phyloP scores from a whole-genome alignment of 2,113 vertebrate genomes.

The Saguinus midas region DNA sequence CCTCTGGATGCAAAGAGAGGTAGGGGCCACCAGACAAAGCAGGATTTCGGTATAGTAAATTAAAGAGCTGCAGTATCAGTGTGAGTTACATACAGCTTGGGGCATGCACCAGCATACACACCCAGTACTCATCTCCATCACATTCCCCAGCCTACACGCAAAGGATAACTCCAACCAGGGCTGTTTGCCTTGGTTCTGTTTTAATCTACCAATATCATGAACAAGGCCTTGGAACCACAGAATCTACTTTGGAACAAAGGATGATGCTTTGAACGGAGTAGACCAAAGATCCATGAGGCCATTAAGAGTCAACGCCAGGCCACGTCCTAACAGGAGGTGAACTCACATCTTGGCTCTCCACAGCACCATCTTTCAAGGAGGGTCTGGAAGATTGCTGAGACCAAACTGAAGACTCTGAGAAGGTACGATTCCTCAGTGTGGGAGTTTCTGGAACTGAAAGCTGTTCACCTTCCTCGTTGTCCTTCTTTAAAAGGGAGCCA shows the following conservation, averaged over 20 bases:
- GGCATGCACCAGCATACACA: fast-evolving
- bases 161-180: background rate
- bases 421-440: constrained; percentile 84
- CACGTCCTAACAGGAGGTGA: fast-evolving
- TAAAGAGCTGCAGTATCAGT: background rate
- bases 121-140: fast-evolving
- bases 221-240: background rate
- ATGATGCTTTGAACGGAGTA: background rate
- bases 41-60: background rate
- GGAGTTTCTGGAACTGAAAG: constrained; percentile 69
- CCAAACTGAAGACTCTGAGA: constrained; percentile 89
- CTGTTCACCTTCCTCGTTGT: constrained; percentile 86
- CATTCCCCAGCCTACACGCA: background rate
- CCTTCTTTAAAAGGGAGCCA: constrained; percentile 91
- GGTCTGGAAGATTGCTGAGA: constrained; percentile 89
- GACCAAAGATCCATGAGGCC: background rate
- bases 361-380: constrained; percentile 87
- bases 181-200: background rate
- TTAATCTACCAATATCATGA: background rate
- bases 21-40: background rate
- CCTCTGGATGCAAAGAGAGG: background rate
- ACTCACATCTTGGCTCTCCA: constrained; percentile 87
- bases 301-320: fast-evolving
- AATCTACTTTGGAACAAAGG: background rate
- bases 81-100: background rate